Evolutionary conservation across 2,113 vertebrate species (phyloP).

Genomic region (Dicaeum eximium): DNA sequence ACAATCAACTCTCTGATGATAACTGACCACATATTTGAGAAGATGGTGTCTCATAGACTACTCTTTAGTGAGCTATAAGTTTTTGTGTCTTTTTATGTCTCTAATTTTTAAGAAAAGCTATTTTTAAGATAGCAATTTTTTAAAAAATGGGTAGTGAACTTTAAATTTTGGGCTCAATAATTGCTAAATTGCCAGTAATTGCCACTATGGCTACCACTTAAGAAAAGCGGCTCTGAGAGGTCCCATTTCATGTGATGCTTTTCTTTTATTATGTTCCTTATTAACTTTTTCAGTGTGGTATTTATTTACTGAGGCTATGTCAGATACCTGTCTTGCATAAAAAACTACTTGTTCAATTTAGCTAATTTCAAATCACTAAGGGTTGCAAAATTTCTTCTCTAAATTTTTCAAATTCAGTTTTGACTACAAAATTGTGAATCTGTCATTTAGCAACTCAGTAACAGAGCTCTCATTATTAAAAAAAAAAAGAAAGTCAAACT

Average conservation of each 20-base stretch:
- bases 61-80: not conserved
- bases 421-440: not conserved
- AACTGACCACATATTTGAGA: not conserved
- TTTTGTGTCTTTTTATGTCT: not conserved
- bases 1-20: not conserved
- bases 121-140: not conserved
- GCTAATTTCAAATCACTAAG: not conserved
- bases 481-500: not conserved
- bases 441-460: not conserved
- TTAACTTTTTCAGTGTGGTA: not conserved
- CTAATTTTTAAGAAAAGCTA: not conserved
- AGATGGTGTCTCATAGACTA: not conserved
- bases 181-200: constrained; percentile 2
- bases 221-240: not conserved
- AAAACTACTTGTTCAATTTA: not conserved
- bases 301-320: not conserved
- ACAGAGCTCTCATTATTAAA: not conserved
- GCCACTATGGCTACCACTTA: not conserved
- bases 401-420: not conserved
- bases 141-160: not conserved
- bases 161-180: not conserved
- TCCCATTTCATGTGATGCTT: not conserved
- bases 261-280: not conserved
- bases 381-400: not conserved
- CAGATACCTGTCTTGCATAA: not conserved